Evolutionary conservation across 2,113 vertebrate genomes (phyloP).

Genomic region (Cyanoramphus novaezelandiae): DNA sequence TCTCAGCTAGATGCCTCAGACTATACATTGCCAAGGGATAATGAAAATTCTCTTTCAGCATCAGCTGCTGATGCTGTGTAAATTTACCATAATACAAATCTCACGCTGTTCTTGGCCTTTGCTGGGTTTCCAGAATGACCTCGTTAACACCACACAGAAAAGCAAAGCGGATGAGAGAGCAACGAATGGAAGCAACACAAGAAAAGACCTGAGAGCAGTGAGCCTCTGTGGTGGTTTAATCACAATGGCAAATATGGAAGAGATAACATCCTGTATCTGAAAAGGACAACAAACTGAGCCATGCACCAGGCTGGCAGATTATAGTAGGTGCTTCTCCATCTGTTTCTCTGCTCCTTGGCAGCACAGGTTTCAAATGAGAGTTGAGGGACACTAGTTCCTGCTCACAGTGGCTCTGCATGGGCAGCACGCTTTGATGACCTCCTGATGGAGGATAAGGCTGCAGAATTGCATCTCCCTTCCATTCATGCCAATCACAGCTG

Average conservation of each 20-base stretch:
- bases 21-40: background rate
- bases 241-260: rapidly evolving
- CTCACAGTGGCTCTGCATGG: background rate
- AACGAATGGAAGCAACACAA: background rate
- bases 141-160: background rate
- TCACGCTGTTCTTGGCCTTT: background rate
- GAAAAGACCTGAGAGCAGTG: background rate
- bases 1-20: constrained; percentile 1
- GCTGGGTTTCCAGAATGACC: background rate
- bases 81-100: background rate
- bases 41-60: constrained; percentile 3
- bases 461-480: background rate
- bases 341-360: background rate
- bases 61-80: background rate
- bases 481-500: background rate
- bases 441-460: background rate
- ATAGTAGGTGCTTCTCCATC: background rate
- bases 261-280: background rate
- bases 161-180: background rate
- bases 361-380: background rate
- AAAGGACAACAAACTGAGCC: background rate
- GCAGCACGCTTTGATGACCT: background rate
- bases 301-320: background rate
- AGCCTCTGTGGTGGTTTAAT: background rate
- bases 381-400: background rate